Conservation (phyloP, 2,888 invertebrate species). For the Ptychoptera albimana region DNA sequence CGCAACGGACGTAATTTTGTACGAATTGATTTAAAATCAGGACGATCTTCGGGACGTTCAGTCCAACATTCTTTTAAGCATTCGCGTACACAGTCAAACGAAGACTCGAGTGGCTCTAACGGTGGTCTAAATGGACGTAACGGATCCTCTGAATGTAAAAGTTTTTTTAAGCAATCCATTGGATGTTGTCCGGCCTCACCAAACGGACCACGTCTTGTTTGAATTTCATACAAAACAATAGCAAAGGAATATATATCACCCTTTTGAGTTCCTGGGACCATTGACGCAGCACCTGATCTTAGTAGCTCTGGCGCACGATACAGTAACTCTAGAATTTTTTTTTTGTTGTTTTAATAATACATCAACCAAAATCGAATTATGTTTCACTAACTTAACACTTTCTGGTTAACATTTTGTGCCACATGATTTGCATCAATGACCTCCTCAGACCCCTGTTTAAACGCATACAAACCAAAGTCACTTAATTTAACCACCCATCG, state of each 20-base stretch:
- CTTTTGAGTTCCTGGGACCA: slow-evolving; percentile 45
- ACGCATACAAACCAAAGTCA: slow-evolving; percentile 81
- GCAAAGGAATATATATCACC: slow-evolving; percentile 79
- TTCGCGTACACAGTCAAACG: slow-evolving; percentile 74
- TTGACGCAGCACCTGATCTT: slow-evolving; percentile 29
- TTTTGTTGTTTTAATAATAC: slow-evolving; percentile 6
- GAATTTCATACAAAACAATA: slow-evolving; percentile 75
- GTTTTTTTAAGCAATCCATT: slow-evolving; percentile 37
- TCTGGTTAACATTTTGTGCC: too few relatives aligned
- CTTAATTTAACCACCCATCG: slow-evolving; percentile 88
- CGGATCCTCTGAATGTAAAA: slow-evolving; percentile 22
- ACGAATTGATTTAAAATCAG: slow-evolving; percentile 72
- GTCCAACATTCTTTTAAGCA: slow-evolving; percentile 79
- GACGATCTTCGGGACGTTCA: slow-evolving; percentile 61
- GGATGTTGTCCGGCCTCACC: slow-evolving; percentile 52
- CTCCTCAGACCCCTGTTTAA: slow-evolving; percentile 59
- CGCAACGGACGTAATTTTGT: slow-evolving; percentile 62
- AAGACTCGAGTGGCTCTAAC: slow-evolving; percentile 58
- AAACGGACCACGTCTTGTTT: slow-evolving; percentile 73
- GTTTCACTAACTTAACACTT: too few relatives aligned
- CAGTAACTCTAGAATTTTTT: slow-evolving; percentile 40
- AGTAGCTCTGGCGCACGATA: slow-evolving; percentile 73
- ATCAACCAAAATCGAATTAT: background rate
- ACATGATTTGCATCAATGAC: slow-evolving; percentile 32
- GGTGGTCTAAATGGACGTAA: slow-evolving; percentile 44